A percentile compares a stretch with the other conserved stretches of the same genome.
Evolutionary conservation across 2,113 vertebrate genomes (phyloP).

Genomic region (Telmatochromis brachygnathus): DNA sequence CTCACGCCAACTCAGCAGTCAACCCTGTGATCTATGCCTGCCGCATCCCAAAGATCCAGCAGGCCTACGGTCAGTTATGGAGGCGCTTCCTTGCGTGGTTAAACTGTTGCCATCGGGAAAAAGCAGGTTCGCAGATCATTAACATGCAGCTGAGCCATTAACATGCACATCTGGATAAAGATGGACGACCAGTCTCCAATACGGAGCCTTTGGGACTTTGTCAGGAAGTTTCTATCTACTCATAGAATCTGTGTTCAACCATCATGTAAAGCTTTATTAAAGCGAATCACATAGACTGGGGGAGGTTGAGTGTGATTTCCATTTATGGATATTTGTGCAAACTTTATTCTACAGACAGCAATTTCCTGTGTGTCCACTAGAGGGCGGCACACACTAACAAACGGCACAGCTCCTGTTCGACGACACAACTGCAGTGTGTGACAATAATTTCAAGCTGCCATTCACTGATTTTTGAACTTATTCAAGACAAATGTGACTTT

Average conservation of each 20-base stretch:
- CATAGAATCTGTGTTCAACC: not conserved
- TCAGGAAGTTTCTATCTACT: not conserved
- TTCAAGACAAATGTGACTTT: conserved; percentile 21
- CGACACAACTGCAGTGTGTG: not conserved
- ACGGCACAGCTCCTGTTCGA: not conserved
- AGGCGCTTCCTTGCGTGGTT: conserved; percentile 5
- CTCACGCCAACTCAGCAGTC: conserved; percentile 58
- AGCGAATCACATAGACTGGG: not conserved
- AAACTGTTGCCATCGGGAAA: conserved; percentile 1
- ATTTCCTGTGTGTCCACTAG: conserved; percentile 29
- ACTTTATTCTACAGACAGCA: not conserved
- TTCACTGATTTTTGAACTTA: not conserved
- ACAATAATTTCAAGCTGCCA: not conserved
- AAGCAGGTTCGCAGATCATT: not conserved
- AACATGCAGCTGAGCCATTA: not conserved
- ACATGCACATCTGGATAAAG: not conserved
- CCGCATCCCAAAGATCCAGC: conserved; percentile 56
- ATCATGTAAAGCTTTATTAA: not conserved
- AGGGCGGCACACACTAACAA: conserved; percentile 14
- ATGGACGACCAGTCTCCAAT: not conserved
- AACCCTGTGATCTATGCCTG: conserved; percentile 63
- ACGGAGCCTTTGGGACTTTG: not conserved
- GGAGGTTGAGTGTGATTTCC: not conserved
- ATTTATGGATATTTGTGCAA: not conserved
- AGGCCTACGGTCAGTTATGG: conserved; percentile 55